These are phyloP conservation scores for Tryphoninae sp. DNA, from an alignment of 2,888 invertebrate genomes.

Conservation along the genomic window DNA sequence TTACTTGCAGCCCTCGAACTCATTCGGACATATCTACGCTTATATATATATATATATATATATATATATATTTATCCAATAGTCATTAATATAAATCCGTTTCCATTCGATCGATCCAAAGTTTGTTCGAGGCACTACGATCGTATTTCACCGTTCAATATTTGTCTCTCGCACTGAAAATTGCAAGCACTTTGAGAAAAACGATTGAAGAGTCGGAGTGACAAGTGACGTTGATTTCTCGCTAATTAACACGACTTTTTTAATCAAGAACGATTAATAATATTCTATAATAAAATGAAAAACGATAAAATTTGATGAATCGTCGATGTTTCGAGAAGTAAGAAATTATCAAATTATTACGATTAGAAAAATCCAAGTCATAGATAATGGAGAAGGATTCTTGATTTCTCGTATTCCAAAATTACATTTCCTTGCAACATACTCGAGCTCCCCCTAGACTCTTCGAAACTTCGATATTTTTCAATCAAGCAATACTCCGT, in stretches of 20 bases:
- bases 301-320: too few relatives aligned
- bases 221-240: conserved; percentile 2
- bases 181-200: neutral
- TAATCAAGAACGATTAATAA: neutral
- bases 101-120: conserved; percentile 1
- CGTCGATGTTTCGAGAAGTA: too few relatives aligned
- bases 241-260: neutral
- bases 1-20: neutral
- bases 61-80: neutral
- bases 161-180: conserved; percentile 9
- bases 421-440: too few relatives aligned
- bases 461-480: too few relatives aligned
- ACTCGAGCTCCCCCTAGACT: too few relatives aligned
- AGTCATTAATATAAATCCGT: conserved; percentile 39
- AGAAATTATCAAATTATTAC: too few relatives aligned
- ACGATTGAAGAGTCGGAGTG: too few relatives aligned
- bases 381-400: too few relatives aligned
- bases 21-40: neutral
- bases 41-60: neutral
- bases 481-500: too few relatives aligned
- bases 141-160: conserved; percentile 25
- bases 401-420: too few relatives aligned
- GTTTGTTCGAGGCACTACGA: conserved; percentile 3
- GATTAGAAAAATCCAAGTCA: too few relatives aligned
- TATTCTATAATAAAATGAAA: too few relatives aligned